Base-by-base conservation (phyloP, 1,140 invertebrate genomes). In the Lamellibrachia luymesi region DNA sequence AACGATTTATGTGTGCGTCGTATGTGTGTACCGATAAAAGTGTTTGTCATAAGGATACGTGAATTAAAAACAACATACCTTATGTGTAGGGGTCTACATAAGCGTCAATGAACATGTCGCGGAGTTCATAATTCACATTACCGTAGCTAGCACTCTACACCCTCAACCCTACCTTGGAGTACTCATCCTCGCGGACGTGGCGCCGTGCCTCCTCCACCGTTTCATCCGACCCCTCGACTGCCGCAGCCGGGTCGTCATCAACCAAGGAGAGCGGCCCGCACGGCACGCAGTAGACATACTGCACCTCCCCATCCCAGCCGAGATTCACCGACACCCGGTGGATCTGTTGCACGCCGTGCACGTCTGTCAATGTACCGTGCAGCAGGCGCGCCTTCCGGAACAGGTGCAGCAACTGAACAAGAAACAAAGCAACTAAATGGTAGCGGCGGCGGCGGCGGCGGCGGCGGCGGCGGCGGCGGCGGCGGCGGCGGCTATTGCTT, bases 131-230 rank as follows among this genome's bases (percentile, higher is more conserved):
- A 0, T 6, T 80, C 64, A 22, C 25, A 2, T 10, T 2, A 80
- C 64, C 64, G 7, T 22, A 38, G 38, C 38, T 38, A 38, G 38
- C 38, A 38, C 38, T 38, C 38, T 38, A 2, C 64, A 80, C 64
- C 17, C 38, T 38, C 80, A 90, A 52, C 92, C 5, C 51, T 92
- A 92, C 92, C 92, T 92, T 92, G 92, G 92, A 51, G 50, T 92
- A 92, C 10, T 92, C 50, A 4, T 92, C 52, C 25, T 92, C 92
- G 27, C 38, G 50, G 6, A 51, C 51, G 92, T 92, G 13, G 0
- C 51, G 27, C 50, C 92, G 49, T 8, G 50, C 92, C 51, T 92
- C 92, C 49, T 38, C 27, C 51, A 51, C 50, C 51, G 50, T 38
- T n/a, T 49, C 91, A 1, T 92, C 92, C 51, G 52, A 17, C 25